These are phyloP conservation scores for Drosophila biarmipes DNA, from an alignment of 1,140 invertebrate species.

Conservation along the genomic window DNA sequence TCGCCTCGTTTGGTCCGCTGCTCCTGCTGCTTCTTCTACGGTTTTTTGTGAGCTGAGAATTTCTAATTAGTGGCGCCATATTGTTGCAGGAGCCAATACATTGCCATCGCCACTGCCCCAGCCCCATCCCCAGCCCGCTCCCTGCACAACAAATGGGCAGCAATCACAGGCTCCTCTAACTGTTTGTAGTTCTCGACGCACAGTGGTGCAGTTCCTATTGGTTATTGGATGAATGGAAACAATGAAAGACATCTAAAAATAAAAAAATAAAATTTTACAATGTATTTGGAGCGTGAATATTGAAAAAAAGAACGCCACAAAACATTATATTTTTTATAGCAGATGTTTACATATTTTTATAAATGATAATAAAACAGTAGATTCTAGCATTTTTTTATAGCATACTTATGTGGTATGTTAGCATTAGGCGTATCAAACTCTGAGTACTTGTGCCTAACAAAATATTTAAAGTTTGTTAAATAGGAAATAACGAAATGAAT, in stretches of 20 bases:
- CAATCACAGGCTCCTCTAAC: constrained; percentile 48
- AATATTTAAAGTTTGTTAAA: no score
- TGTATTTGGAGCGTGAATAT: no score
- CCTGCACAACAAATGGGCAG: constrained; percentile 30
- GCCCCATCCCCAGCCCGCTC: neutral
- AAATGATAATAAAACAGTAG: no score
- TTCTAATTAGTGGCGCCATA: constrained; percentile 83
- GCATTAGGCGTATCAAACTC: no score
- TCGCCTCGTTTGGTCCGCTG: constrained; percentile 30
- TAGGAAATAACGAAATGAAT: no score
- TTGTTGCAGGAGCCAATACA: constrained; percentile 66
- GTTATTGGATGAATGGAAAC: no score
- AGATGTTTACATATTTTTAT: no score
- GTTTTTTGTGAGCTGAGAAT: constrained; percentile 76
- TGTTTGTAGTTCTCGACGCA: constrained; percentile 30
- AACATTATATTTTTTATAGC: no score
- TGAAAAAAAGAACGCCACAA: no score
- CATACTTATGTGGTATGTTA: neutral
- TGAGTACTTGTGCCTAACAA: no score
- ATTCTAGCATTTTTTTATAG: neutral
- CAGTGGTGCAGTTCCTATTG: neutral
- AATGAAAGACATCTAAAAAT: no score
- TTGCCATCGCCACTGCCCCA: constrained; percentile 1
- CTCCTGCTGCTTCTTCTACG: constrained; percentile 20
- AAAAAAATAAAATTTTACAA: no score